phyloP scores from a whole-genome alignment of 2,113 vertebrate species.

The Labeo catla region DNA sequence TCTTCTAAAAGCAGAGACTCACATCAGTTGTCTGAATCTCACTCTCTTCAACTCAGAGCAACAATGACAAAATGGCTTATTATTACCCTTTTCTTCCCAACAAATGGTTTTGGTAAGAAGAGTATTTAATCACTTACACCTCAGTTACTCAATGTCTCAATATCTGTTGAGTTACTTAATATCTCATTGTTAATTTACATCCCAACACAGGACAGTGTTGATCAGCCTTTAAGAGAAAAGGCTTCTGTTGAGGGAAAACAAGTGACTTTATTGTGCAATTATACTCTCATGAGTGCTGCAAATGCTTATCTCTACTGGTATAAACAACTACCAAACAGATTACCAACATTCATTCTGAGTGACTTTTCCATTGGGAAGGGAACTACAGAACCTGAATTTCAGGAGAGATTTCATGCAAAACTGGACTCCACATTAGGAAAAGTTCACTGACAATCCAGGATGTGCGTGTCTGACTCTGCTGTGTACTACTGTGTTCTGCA shows the following conservation, averaged over 20 bases:
- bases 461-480: constrained; percentile 8
- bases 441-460: not conserved
- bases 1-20: not conserved
- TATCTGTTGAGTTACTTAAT: not conserved
- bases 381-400: not conserved
- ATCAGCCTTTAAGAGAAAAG: not conserved
- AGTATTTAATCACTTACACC: not conserved
- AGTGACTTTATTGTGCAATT: not conserved
- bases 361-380: not conserved
- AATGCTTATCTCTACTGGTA: constrained; percentile 8
- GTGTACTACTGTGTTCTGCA: not conserved
- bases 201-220: not conserved
- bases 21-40: not conserved
- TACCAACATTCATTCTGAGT: constrained; percentile 18
- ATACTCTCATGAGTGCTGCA: not conserved
- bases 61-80: not conserved
- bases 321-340: not conserved
- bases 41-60: not conserved
- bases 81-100: not conserved
- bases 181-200: not conserved
- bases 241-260: not conserved
- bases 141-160: not conserved
- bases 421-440: not conserved
- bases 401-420: not conserved
- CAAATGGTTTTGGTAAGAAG: not conserved